phyloP scores from a whole-genome alignment of 2,113 vertebrate genomes.

The Actenoides lindsayi region DNA sequence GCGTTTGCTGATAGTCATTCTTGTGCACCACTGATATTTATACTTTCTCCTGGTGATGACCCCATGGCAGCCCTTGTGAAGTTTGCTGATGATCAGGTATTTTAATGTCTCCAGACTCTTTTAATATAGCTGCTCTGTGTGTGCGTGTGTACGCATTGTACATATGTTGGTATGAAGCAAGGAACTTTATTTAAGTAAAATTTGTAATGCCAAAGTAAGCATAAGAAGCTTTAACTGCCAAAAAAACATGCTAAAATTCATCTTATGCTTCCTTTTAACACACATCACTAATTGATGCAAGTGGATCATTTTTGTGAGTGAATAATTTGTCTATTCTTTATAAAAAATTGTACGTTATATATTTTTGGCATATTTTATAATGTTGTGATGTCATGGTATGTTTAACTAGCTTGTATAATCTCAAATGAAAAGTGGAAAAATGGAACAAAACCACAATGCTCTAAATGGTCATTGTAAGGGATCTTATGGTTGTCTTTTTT shows the following conservation, averaged over 20 bases:
- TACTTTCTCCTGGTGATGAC: constrained; percentile 85
- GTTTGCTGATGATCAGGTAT: constrained; percentile 88
- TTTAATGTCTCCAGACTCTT: neutral
- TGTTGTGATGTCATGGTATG: neutral
- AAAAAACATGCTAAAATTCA: neutral
- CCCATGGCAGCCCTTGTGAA: constrained; percentile 88
- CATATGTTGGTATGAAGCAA: neutral
- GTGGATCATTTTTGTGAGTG: neutral
- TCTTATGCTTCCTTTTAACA: neutral
- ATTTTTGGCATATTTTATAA: neutral
- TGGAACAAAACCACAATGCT: neutral
- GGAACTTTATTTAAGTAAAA: neutral
- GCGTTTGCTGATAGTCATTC: constrained; percentile 87
- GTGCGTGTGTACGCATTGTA: too few species aligned
- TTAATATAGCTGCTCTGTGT: neutral
- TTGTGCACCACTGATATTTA: constrained; percentile 83
- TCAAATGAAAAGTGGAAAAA: neutral
- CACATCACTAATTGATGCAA: neutral
- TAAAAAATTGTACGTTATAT: neutral
- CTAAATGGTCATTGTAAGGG: neutral
- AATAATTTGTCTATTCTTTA: neutral
- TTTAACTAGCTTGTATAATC: neutral
- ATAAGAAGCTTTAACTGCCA: neutral
- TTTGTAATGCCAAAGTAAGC: neutral
- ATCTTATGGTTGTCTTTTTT: neutral